Evolutionary conservation across 2,797 vertebrate species (phyloP), one percentile per base, ranked within the genome.

Genomic region (Gallinago solitaria): DNA sequence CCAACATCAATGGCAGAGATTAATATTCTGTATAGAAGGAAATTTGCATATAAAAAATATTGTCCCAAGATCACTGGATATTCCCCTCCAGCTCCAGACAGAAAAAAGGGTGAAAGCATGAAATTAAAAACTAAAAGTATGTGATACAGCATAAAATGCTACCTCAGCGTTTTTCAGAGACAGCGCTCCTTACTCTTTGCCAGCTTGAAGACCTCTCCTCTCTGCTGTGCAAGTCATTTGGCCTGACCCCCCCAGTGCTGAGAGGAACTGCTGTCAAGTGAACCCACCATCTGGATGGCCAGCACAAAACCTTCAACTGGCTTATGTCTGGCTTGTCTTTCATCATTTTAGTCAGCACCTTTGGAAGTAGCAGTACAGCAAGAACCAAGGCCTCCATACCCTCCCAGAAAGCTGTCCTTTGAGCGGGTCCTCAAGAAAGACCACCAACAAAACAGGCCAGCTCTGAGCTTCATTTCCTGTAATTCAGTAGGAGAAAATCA

Each of bases 31-130:
- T 30, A 47, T 12, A 41, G 64, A 50, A 87, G 14, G 27, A 94
- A 84, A 94, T 92, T 61, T 86, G 33, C 75, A 87, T 95, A 85
- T 95, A 71, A 81, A 92, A 92, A 96, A 96, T 87, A 83, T 87
- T 96, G 37, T 65, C 71, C 48, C 35, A 79, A 91, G 61, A 86
- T 76, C 57, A 76, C 12, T 43, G 77, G 30, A 91, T 91, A 92
- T 0, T 5, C 56, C 45, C 68, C n/a, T 50, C 12, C 50, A 82
- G 39, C 28, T 77, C 27, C 47, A 82, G 74, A 67, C 16, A 43
- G 16, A 19, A 69, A 71, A 77, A 63, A 68, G 45, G 37, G 28
- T 24, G 60, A 93, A 94, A 73, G 30, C 27, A 17, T 63, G 50
- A 83, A 85, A 83, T 69, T 54, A 87, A 68, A 25, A 88, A 75